A percentile compares a stretch with the other conserved stretches of the same genome.
Conservation (phyloP, 2,888 invertebrate species). For the Ectemnius continuus region DNA sequence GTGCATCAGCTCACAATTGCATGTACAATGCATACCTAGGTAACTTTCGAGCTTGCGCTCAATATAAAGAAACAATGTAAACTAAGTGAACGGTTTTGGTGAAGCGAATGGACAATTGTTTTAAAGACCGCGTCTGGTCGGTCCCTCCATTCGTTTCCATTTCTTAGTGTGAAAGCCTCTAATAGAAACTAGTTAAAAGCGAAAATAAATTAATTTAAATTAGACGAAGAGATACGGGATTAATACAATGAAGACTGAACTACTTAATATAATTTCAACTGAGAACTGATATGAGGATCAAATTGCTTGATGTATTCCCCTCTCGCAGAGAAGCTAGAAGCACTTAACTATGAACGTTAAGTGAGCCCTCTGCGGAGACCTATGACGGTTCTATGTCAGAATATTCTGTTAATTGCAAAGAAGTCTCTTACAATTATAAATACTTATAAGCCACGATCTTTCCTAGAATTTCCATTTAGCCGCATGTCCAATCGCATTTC, state of each 20-base stretch:
- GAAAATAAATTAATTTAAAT: constrained; percentile 64
- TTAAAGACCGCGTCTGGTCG: constrained; percentile 14
- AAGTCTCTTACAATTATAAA: constrained; percentile 62
- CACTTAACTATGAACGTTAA: constrained; percentile 64
- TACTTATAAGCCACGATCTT: constrained; percentile 59
- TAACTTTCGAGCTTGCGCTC: constrained; percentile 48
- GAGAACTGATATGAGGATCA: constrained; percentile 9
- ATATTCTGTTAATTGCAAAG: constrained; percentile 52
- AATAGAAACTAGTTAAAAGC: constrained; percentile 42
- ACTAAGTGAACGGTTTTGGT: constrained; percentile 26
- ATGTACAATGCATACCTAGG: constrained; percentile 46
- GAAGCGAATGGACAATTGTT: constrained; percentile 26
- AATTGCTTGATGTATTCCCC: constrained; percentile 6
- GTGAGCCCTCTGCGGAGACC: constrained; percentile 67
- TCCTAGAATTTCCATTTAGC: constrained; percentile 64
- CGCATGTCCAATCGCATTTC: constrained; percentile 71
- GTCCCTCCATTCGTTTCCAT: constrained; percentile 35
- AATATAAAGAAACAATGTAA: constrained; percentile 36
- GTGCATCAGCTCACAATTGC: constrained; percentile 39
- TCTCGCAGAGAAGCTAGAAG: constrained; percentile 44
- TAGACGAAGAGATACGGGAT: constrained; percentile 46
- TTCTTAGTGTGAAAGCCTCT: constrained; percentile 56
- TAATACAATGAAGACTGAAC: constrained; percentile 28
- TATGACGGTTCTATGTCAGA: constrained; percentile 23
- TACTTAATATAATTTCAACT: constrained; percentile 10